Conservation (phyloP, 2,888 invertebrate genomes). For the Plagodis dolabraria region DNA sequence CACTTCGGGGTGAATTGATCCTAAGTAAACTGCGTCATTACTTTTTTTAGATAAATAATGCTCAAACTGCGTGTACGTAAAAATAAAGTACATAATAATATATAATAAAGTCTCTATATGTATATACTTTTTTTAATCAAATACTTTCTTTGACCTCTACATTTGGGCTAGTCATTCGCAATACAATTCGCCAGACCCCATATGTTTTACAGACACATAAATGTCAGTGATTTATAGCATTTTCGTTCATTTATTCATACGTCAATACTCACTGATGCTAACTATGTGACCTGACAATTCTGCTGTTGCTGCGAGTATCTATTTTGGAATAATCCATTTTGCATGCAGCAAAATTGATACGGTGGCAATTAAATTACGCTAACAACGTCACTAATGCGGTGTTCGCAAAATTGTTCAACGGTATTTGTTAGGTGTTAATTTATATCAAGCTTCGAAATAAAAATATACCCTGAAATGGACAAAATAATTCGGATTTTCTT, state of each 20-base stretch:
- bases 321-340: constrained; percentile 5
- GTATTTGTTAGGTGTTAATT: background rate
- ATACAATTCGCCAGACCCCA: no score
- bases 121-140: no score
- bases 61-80: no score
- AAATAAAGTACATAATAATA: no score
- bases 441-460: background rate
- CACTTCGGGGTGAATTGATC: no score
- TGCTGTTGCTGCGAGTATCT: background rate
- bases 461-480: background rate
- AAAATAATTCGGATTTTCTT: background rate
- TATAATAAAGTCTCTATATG: no score
- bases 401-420: constrained; percentile 1
- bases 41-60: no score
- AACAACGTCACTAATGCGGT: background rate
- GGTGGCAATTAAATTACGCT: constrained; percentile 9
- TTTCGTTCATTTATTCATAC: background rate
- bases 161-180: no score
- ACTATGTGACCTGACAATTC: background rate
- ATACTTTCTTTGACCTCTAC: no score
- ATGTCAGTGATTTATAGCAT: no score
- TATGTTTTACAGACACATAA: no score
- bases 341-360: constrained; percentile 3
- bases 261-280: background rate
- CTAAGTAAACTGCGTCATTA: no score